phyloP scores from a whole-genome alignment of 2,888 invertebrate species.

The Eugnorisma glareosa region DNA sequence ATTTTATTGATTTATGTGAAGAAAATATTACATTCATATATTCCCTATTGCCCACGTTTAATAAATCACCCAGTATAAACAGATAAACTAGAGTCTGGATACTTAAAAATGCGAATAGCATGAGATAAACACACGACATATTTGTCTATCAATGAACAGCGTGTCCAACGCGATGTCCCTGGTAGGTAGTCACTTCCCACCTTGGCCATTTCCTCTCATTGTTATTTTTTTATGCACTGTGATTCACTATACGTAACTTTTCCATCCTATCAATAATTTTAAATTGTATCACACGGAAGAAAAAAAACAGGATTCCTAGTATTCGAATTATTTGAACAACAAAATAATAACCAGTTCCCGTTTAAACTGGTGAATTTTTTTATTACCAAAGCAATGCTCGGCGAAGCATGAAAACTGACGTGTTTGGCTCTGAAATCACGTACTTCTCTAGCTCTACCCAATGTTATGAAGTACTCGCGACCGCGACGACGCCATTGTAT shows the following conservation, averaged over 20 bases:
- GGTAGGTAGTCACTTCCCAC: conserved; percentile 28
- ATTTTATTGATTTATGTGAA: no score
- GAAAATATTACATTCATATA: no score
- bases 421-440: conserved; percentile 70
- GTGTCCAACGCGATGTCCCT: conserved; percentile 38
- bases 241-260: conserved; percentile 13
- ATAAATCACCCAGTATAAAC: not conserved
- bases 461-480: conserved; percentile 66
- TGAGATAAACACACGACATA: not conserved
- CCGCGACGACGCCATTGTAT: conserved; percentile 74
- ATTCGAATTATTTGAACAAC: conserved; percentile 32
- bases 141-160: conserved; percentile 1
- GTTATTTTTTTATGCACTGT: conserved; percentile 44
- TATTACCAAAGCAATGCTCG: conserved; percentile 48
- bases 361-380: conserved; percentile 45
- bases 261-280: not conserved
- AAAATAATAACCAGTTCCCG: conserved; percentile 23
- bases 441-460: conserved; percentile 62
- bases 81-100: not conserved
- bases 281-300: not conserved
- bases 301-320: not conserved
- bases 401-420: conserved; percentile 70
- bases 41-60: not conserved
- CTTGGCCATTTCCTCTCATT: conserved; percentile 66
- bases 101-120: not conserved